Evolutionary conservation across 1,140 invertebrate genomes (phyloP).

Genomic region (Drosophila dunni): DNA sequence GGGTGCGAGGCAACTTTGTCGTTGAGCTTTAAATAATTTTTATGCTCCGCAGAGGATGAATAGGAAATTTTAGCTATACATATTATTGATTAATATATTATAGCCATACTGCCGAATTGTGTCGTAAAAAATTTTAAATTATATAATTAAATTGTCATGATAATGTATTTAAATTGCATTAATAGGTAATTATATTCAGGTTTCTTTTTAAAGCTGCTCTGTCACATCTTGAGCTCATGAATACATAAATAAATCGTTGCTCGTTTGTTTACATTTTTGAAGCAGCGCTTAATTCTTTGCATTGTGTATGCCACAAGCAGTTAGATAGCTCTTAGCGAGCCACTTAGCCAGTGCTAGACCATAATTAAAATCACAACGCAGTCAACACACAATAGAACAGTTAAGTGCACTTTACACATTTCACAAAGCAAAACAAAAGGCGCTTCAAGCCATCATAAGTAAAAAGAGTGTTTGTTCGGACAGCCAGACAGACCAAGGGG

Average conservation of each 20-base stretch:
- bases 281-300: slow-evolving; percentile 23
- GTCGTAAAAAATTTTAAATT: not conserved
- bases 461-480: slow-evolving; percentile 19
- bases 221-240: slow-evolving; percentile 2
- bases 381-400: slow-evolving; percentile 53
- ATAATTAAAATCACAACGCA: slow-evolving; percentile 77
- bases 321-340: slow-evolving; percentile 58
- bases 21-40: slow-evolving; percentile 48
- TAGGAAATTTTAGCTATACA: slow-evolving; percentile 22
- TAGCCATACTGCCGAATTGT: slow-evolving; percentile 21
- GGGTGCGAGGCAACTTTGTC: slow-evolving; percentile 23
- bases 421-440: slow-evolving; percentile 63
- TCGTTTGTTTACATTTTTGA: slow-evolving; percentile 17
- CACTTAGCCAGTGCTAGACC: slow-evolving; percentile 59
- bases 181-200: slow-evolving; percentile 12
- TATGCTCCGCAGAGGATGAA: slow-evolving; percentile 46
- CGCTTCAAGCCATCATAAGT: slow-evolving; percentile 57
- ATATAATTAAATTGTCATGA: slow-evolving; percentile 29
- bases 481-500: slow-evolving; percentile 1
- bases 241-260: slow-evolving; percentile 14
- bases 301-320: slow-evolving; percentile 10
- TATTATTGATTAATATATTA: slow-evolving; percentile 53
- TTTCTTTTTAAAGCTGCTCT: not conserved
- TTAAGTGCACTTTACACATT: slow-evolving; percentile 71
- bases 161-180: slow-evolving; percentile 2